Percentiles rank a stretch among this genome's conserved stretches.
These are phyloP conservation scores for Dasysyrphus tricinctus DNA, from an alignment of 2,888 invertebrate species.

Conservation along the genomic window DNA sequence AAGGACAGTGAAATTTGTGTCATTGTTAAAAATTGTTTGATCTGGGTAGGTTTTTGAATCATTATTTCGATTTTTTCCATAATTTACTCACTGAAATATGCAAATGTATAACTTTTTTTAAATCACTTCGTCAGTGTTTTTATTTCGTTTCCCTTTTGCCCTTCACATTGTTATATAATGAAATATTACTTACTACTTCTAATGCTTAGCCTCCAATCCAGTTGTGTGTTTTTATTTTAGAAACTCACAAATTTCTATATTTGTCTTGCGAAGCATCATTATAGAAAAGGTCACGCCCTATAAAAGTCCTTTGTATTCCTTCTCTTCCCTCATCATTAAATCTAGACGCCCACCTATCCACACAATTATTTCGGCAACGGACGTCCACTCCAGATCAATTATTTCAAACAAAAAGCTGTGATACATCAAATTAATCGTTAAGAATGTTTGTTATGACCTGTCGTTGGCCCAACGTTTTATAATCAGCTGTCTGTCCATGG, in stretches of 20 bases:
- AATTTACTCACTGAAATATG: too few relatives aligned
- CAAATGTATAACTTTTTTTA: too few relatives aligned
- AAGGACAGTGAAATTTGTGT: too few relatives aligned
- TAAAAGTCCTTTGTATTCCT: background rate
- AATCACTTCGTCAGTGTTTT: too few relatives aligned
- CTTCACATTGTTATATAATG: too few relatives aligned
- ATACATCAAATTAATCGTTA: constrained; percentile 7
- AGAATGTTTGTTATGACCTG: constrained; percentile 18
- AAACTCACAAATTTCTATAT: background rate
- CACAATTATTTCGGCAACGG: background rate
- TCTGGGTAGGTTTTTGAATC: too few relatives aligned
- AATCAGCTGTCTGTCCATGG: constrained; percentile 20
- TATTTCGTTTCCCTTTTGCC: too few relatives aligned
- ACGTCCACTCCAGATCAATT: constrained; percentile 12
- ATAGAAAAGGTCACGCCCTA: background rate
- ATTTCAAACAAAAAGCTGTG: constrained; percentile 8
- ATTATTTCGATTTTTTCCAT: too few relatives aligned
- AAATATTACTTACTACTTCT: too few relatives aligned
- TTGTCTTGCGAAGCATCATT: background rate
- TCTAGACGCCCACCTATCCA: constrained; percentile 3
- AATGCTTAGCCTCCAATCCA: too few relatives aligned
- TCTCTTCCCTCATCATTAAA: background rate
- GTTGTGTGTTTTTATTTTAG: background rate
- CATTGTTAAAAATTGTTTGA: too few relatives aligned
- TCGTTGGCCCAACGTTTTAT: constrained; percentile 6